phyloP scores from a whole-genome alignment of 2,113 vertebrate genomes.

The Corydoras maculifer region DNA sequence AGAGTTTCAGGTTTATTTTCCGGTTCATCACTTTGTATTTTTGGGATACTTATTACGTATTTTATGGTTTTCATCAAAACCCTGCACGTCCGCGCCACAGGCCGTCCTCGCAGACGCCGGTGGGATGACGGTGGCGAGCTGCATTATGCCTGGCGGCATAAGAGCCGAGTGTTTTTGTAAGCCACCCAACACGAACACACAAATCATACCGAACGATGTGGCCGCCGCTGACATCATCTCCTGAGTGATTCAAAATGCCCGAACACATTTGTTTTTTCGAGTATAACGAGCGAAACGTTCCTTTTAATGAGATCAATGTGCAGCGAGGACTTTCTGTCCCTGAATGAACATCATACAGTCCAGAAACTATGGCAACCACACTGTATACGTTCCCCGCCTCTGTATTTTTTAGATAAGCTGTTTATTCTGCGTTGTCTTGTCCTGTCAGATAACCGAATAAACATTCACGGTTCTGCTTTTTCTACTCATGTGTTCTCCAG shows the following conservation, averaged over 20 bases:
- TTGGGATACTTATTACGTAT: no score
- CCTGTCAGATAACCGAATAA: neutral
- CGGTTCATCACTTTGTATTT: no score
- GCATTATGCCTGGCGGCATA: neutral
- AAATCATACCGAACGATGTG: neutral
- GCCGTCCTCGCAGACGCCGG: neutral
- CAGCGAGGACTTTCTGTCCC: constrained; percentile 27
- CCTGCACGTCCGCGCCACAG: no score
- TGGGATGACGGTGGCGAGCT: neutral
- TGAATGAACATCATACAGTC: constrained; percentile 18
- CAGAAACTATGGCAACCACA: constrained; percentile 35
- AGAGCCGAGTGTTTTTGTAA: neutral
- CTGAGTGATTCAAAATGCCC: constrained; percentile 8
- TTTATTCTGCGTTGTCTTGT: neutral
- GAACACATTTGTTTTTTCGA: constrained; percentile 2
- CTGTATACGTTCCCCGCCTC: constrained; percentile 20
- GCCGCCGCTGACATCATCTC: constrained; percentile 14
- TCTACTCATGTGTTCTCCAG: constrained; percentile 53
- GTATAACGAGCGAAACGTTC: neutral
- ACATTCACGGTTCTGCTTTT: constrained; percentile 1
- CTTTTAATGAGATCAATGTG: constrained; percentile 36
- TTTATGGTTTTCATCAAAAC: no score
- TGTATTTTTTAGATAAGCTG: constrained; percentile 5
- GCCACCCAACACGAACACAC: constrained; percentile 3
- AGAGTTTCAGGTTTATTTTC: neutral